These are phyloP conservation scores for Merodon equestris DNA, from an alignment of 2,888 invertebrate species.

Conservation along the genomic window DNA sequence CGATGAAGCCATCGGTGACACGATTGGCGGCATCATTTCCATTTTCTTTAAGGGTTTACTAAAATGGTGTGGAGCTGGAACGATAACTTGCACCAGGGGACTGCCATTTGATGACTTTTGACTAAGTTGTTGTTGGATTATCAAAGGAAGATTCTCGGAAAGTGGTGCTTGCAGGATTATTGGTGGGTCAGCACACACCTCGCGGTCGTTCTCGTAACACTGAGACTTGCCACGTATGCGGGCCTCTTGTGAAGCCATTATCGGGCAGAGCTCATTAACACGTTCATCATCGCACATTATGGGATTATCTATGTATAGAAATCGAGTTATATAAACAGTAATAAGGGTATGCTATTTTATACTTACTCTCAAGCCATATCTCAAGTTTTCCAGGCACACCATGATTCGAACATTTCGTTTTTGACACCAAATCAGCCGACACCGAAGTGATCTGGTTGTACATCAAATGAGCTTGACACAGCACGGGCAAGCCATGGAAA, in stretches of 20 bases:
- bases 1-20: constrained; percentile 73
- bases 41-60: constrained; percentile 71
- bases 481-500: constrained; percentile 89
- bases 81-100: constrained; percentile 75
- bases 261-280: constrained; percentile 84
- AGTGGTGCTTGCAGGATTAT: constrained; percentile 72
- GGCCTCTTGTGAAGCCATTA: constrained; percentile 86
- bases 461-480: constrained; percentile 89
- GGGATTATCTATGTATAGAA: constrained; percentile 93
- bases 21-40: constrained; percentile 74
- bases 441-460: constrained; percentile 87
- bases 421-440: constrained; percentile 87
- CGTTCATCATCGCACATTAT: constrained; percentile 86
- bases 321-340: constrained; percentile 9
- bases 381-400: constrained; percentile 85
- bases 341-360: not conserved
- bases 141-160: constrained; percentile 71
- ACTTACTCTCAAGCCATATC: constrained; percentile 89
- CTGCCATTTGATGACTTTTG: constrained; percentile 71
- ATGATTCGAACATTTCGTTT: constrained; percentile 89
- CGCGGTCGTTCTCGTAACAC: constrained; percentile 79
- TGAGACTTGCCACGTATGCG: constrained; percentile 85
- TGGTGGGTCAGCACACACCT: constrained; percentile 76
- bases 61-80: constrained; percentile 73
- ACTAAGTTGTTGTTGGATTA: constrained; percentile 72